These are phyloP conservation scores for Phylloscopus trochilus DNA, from an alignment of 2,113 vertebrate species.

Conservation along the genomic window DNA sequence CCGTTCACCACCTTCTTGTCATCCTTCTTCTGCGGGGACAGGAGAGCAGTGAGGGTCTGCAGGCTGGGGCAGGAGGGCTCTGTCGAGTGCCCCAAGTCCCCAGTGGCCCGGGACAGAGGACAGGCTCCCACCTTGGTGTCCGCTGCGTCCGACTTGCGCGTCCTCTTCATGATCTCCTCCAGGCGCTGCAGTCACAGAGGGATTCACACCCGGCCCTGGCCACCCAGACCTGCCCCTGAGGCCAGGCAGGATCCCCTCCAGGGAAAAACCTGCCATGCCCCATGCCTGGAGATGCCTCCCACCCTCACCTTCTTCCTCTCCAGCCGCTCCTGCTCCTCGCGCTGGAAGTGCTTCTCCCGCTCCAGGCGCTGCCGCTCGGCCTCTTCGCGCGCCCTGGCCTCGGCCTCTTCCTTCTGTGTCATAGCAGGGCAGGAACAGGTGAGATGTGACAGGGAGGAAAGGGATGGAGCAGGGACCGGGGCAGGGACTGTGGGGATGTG, in stretches of 20 bases:
- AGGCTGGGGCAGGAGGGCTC: neutral
- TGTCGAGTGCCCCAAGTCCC: neutral
- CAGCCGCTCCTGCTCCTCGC: constrained; percentile 93
- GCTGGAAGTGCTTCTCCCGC: constrained; percentile 95
- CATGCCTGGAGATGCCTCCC: fast-evolving
- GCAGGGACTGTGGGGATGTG: neutral
- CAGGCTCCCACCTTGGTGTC: constrained; percentile 81
- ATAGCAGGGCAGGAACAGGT: neutral
- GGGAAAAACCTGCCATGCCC: neutral
- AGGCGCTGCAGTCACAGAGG: constrained; percentile 78
- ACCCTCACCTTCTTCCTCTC: constrained; percentile 90
- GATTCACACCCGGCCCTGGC: neutral
- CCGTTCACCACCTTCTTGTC: constrained; percentile 73
- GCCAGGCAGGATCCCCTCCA: neutral
- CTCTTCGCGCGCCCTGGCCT: constrained; percentile 85
- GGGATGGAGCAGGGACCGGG: neutral
- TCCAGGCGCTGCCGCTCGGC: constrained; percentile 89
- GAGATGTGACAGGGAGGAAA: neutral
- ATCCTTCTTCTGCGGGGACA: constrained; percentile 78
- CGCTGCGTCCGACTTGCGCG: constrained; percentile 83
- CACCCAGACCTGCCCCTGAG: neutral
- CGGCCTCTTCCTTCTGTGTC: constrained; percentile 87
- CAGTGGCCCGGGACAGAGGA: fast-evolving
- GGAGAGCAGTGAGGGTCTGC: neutral
- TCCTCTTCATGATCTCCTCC: constrained; percentile 98